A percentile compares a stretch with the other conserved stretches of the same genome.
These are phyloP conservation scores for Caenorhabditis brenneri DNA, from an alignment of 1,140 invertebrate genomes.

Conservation along the genomic window DNA sequence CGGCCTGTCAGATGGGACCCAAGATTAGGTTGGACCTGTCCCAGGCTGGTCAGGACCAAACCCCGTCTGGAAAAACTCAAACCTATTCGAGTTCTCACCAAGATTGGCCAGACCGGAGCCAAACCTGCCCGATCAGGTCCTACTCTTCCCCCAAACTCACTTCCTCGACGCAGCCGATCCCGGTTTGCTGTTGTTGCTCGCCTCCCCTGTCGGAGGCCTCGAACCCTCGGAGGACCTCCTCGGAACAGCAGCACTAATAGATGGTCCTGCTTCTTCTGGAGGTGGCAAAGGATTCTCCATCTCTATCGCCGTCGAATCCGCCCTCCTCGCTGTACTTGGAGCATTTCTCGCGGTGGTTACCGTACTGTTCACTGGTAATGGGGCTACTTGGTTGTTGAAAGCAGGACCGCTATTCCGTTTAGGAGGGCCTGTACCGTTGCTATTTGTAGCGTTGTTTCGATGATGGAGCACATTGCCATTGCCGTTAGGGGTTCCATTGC, in stretches of 20 bases:
- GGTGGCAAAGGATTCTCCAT: background rate
- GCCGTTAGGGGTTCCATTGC: conserved; percentile 35
- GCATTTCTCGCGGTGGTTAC: background rate
- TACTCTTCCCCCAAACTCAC: background rate
- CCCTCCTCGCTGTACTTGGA: background rate
- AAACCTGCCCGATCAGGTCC: background rate
- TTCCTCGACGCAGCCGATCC: background rate
- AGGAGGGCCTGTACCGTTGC: background rate
- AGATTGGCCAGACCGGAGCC: too few species aligned
- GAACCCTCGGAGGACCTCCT: background rate
- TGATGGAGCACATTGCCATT: conserved; percentile 15
- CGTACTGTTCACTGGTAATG: background rate
- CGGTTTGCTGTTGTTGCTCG: background rate
- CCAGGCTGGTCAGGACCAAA: too few species aligned
- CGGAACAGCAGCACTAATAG: background rate
- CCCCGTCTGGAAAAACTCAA: too few species aligned
- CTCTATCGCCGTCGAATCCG: background rate
- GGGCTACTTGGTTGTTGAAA: background rate
- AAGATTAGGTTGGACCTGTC: too few species aligned
- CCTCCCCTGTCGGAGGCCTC: background rate
- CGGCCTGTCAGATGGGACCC: too few species aligned
- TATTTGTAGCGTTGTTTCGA: background rate
- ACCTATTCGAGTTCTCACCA: too few species aligned
- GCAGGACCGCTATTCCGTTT: background rate
- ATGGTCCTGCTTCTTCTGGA: background rate